These are phyloP conservation scores for Oreochromis spilurus DNA, from an alignment of 2,113 vertebrate genomes.

Conservation along the genomic window DNA sequence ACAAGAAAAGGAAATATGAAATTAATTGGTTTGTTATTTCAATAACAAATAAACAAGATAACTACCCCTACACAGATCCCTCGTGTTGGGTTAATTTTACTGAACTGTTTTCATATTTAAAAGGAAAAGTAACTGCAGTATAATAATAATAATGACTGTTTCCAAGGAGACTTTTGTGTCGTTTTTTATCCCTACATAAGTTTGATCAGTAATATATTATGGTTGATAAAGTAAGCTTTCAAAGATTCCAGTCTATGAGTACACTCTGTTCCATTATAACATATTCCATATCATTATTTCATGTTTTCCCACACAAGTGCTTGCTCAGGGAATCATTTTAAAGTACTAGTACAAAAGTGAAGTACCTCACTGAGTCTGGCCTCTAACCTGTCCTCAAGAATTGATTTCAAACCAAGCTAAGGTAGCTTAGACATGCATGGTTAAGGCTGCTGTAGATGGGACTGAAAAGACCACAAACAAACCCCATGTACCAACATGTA, in stretches of 20 bases:
- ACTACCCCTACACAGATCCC: not conserved
- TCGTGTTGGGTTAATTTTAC: not conserved
- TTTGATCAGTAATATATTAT: not conserved
- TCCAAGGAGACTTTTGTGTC: not conserved
- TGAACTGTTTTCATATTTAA: not conserved
- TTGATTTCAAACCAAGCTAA: constrained; percentile 21
- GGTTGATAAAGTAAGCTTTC: not conserved
- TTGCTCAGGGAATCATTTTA: not conserved
- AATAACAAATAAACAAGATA: not conserved
- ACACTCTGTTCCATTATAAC: not conserved
- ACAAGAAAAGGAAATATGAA: not conserved
- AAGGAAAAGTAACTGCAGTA: not conserved
- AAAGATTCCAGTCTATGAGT: not conserved
- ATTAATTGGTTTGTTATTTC: not conserved
- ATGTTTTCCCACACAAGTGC: not conserved
- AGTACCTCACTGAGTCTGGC: constrained; percentile 1
- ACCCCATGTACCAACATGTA: not conserved
- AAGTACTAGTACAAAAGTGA: not conserved
- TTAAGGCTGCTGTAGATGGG: not conserved
- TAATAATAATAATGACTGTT: not conserved
- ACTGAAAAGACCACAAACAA: constrained; percentile 25
- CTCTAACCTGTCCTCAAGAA: constrained; percentile 33
- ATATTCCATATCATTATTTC: constrained; percentile 13
- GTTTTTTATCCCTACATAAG: not conserved
- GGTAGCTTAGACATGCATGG: not conserved